Conservation (phyloP, 2,113 vertebrate species). For the Campylomormyrus numenius region DNA sequence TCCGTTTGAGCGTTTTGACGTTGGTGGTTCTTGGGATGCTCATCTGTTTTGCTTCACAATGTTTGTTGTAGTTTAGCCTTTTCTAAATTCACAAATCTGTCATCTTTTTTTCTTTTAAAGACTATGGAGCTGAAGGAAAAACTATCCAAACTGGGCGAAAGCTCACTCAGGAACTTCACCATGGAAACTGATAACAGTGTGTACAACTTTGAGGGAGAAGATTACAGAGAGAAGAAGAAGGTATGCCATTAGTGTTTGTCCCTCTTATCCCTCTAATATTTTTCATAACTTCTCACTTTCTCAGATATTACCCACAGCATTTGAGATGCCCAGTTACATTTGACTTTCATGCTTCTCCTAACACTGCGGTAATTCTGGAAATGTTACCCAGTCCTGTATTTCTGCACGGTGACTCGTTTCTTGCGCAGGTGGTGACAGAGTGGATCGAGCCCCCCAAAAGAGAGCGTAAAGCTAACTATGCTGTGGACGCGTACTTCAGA, state of each 20-base stretch:
- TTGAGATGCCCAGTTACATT: background rate
- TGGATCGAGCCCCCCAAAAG: slow-evolving; percentile 97
- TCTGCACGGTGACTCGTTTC: background rate
- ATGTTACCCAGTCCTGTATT: background rate
- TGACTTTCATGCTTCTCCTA: background rate
- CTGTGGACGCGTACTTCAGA: slow-evolving; percentile 94
- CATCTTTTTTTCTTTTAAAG: slow-evolving; percentile 47
- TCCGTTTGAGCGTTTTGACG: slow-evolving; percentile 25
- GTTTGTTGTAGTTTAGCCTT: background rate
- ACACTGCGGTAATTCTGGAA: background rate
- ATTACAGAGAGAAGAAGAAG: slow-evolving; percentile 99
- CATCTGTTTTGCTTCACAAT: background rate
- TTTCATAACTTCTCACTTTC: background rate
- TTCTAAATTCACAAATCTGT: background rate
- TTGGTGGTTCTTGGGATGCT: background rate
- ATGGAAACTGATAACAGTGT: slow-evolving; percentile 95
- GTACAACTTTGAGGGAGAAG: slow-evolving; percentile 96
- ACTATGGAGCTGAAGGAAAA: slow-evolving; percentile 95
- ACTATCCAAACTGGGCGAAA: slow-evolving; percentile 86
- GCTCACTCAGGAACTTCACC: slow-evolving; percentile 90
- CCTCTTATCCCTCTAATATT: no score
- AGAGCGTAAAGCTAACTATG: slow-evolving; percentile 96
- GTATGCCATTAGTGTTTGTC: slow-evolving; percentile 44
- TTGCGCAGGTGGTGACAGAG: slow-evolving; percentile 79
- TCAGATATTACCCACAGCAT: background rate